Evolutionary conservation across 2,888 invertebrate genomes (phyloP).

Genomic region (Slavum lentiscoides): DNA sequence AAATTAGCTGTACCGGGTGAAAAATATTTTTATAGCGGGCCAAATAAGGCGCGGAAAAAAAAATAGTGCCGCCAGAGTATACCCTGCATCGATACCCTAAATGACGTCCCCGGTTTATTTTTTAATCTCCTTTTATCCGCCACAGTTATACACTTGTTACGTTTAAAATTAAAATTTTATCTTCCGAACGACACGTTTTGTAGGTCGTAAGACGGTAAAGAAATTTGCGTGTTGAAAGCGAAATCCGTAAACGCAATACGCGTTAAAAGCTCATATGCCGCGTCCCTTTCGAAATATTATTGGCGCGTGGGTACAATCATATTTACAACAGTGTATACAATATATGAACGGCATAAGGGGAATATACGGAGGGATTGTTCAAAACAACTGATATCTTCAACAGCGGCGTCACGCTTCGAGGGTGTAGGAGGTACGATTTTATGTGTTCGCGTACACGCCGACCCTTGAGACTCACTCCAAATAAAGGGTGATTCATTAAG

Average conservation of each 20-base stretch:
- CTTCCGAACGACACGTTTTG: neutral
- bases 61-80: no score
- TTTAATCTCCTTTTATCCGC: no score
- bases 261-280: neutral
- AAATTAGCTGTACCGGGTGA: no score
- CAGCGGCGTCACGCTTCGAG: neutral
- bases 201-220: neutral
- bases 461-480: conserved; percentile 18
- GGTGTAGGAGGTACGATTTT: neutral
- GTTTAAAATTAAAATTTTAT: neutral
- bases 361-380: neutral
- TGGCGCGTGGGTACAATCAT: neutral
- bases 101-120: no score
- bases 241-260: neutral
- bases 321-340: neutral
- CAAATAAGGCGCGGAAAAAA: no score
- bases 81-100: no score
- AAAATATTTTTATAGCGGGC: no score
- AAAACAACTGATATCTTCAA: conserved; percentile 14
- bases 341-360: neutral
- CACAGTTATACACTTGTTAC: neutral
- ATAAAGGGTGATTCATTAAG: conserved; percentile 41
- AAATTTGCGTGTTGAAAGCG: neutral
- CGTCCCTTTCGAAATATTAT: neutral
- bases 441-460: neutral